A percentile compares a stretch with the other conserved stretches of the same genome.
Conservation (phyloP, 2,113 vertebrate species). For the Ranitomeya variabilis region DNA sequence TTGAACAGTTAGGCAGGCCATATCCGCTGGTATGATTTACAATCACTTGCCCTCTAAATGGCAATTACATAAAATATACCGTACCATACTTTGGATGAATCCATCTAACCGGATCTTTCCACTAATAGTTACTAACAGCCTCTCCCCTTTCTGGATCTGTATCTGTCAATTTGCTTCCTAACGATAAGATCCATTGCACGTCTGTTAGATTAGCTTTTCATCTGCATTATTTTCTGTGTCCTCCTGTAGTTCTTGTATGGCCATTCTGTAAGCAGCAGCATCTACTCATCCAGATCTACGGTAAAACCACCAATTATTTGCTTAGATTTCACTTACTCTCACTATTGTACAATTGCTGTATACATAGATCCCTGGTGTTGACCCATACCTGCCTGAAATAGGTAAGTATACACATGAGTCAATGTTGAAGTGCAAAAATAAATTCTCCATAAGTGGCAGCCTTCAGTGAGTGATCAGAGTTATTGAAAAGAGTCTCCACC, state of each 20-base stretch:
- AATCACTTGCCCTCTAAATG: too few relatives aligned
- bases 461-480: too few relatives aligned
- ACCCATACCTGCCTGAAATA: neutral
- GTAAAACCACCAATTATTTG: constrained; percentile 74
- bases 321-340: neutral
- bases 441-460: too few relatives aligned
- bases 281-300: constrained; percentile 80
- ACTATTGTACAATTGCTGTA: neutral
- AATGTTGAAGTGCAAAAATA: too few relatives aligned
- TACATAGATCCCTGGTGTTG: neutral
- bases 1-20: too few relatives aligned
- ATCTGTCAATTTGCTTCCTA: neutral
- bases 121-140: neutral
- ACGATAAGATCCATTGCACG: neutral
- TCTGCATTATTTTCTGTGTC: constrained; percentile 70
- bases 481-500: too few relatives aligned
- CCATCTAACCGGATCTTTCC: neutral
- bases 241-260: constrained; percentile 80
- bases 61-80: too few relatives aligned
- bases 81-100: too few relatives aligned
- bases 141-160: neutral
- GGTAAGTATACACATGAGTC: neutral
- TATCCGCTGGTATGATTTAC: too few relatives aligned
- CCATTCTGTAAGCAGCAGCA: constrained; percentile 78
- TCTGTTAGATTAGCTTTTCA: constrained; percentile 48